Percentiles rank a stretch among this genome's conserved stretches.
These are phyloP conservation scores for Galago senegalensis DNA, from an alignment of 2,797 vertebrate genomes.

Conservation along the genomic window DNA sequence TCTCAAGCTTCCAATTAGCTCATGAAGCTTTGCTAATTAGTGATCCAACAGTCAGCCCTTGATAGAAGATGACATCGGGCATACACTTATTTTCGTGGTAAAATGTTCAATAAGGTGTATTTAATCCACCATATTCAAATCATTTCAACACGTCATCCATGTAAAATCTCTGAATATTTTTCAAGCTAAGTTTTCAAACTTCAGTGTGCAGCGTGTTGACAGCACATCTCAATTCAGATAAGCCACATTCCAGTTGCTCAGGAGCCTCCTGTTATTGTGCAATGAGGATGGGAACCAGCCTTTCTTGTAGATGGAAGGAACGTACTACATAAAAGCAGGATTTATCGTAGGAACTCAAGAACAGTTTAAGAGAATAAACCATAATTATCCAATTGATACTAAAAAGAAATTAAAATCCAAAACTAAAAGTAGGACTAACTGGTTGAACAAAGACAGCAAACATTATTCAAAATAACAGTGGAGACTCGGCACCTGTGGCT, in stretches of 20 bases:
- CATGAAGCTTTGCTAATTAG: slow-evolving; percentile 56
- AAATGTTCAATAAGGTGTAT: background rate
- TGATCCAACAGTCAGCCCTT: background rate
- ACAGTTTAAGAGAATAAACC: slow-evolving; percentile 20
- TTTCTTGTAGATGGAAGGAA: background rate
- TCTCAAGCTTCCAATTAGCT: slow-evolving; percentile 11
- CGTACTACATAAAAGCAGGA: background rate
- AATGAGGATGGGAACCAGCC: fast-evolving
- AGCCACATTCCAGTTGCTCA: background rate
- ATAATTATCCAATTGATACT: background rate
- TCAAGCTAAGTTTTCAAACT: background rate
- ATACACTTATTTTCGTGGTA: background rate
- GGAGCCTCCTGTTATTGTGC: background rate
- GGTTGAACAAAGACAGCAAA: background rate
- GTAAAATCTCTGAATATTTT: slow-evolving; percentile 10
- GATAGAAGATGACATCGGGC: background rate
- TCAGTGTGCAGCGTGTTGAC: fast-evolving
- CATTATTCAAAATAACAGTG: background rate
- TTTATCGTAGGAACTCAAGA: background rate
- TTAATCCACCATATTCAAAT: background rate
- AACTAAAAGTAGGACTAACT: background rate
- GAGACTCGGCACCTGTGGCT: background rate
- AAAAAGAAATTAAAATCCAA: slow-evolving; percentile 45
- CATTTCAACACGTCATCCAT: background rate
- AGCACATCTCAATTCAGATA: fast-evolving